Evolutionary conservation across 92 coral and sea anemone species (phyloP), one percentile per base, ranked within the genome.

Genomic region (Parazoanthus atlanticus): DNA sequence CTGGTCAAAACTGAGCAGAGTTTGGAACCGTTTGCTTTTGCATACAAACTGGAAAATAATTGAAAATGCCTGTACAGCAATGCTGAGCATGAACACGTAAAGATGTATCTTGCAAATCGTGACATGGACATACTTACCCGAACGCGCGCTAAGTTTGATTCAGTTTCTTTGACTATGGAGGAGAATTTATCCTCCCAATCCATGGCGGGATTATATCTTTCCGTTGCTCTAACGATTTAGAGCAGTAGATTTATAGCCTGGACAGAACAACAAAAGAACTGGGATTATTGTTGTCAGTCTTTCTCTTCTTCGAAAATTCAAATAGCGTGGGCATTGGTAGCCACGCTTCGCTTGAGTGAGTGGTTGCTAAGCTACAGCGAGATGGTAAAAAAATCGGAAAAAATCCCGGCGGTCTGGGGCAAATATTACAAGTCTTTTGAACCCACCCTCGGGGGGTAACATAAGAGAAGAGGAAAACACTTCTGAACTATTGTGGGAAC

Each of bases 111-210:
- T 34, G 52, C 47, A 6, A 46, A 75, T 74, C 79, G 25, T 15
- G 26, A 19, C 9, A 46, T 46, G 49, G 11, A 8, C 12, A 34
- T 21, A 66, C 98, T 86, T 15, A 95, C 98, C 90, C 96, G 84
- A 40, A 95, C 98, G 71, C 96, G 95, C 13, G 98, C 95, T 76
- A 95, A 89, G 85, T 95, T 95, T 8, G 96, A 83, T 73, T 95
- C 98, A 33, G 98, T 96, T 91, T 96, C 98, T 88, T 91, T 96
- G 8, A 96, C 99, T 74, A 96, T 96, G 23, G 97, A 92, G 49
- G 98, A 92, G 87, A 95, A 95, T 85, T 92, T 95, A 89, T 91
- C 91, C 78, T 96, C 99, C 99, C 99, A 96, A 64, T 92, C 95
- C 99, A 96, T 96, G 77, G 64, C 77, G 74, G 56, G 28, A 46